These are phyloP conservation scores for Patella depressa DNA, from an alignment of 2,888 invertebrate species.

Conservation along the genomic window DNA sequence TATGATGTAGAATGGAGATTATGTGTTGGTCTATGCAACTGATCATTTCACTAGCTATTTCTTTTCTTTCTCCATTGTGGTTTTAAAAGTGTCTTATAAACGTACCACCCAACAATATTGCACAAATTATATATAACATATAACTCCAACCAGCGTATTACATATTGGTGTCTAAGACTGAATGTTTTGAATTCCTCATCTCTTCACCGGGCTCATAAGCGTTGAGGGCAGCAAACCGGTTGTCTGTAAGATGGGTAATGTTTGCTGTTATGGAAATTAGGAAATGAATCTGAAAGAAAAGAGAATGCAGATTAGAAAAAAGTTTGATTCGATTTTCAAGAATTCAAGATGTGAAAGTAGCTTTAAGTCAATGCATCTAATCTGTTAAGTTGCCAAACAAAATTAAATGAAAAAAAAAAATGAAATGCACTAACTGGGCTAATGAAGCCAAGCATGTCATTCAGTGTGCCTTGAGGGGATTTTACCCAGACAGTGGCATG, in stretches of 20 bases:
- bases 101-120: slow-evolving; percentile 14
- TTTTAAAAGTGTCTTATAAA: neutral
- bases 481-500: no score
- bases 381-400: no score
- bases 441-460: no score
- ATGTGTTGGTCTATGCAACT: neutral
- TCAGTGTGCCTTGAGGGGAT: no score
- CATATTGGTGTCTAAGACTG: slow-evolving; percentile 66
- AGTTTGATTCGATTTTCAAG: no score
- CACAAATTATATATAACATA: slow-evolving; percentile 3
- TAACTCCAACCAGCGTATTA: slow-evolving; percentile 28
- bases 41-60: slow-evolving; percentile 13
- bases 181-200: slow-evolving; percentile 58
- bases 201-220: slow-evolving; percentile 59
- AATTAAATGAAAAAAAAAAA: no score
- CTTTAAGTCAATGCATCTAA: no score
- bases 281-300: slow-evolving; percentile 60
- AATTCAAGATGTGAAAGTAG: no score
- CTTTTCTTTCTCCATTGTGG: slow-evolving; percentile 13
- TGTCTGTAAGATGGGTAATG: slow-evolving; percentile 61
- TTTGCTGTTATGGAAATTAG: slow-evolving; percentile 64
- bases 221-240: slow-evolving; percentile 62
- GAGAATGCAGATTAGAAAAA: no score
- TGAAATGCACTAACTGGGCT: no score
- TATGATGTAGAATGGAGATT: no score